Conservation (phyloP, 2,797 vertebrate species). For the Paratrypauchen microcephalus region DNA sequence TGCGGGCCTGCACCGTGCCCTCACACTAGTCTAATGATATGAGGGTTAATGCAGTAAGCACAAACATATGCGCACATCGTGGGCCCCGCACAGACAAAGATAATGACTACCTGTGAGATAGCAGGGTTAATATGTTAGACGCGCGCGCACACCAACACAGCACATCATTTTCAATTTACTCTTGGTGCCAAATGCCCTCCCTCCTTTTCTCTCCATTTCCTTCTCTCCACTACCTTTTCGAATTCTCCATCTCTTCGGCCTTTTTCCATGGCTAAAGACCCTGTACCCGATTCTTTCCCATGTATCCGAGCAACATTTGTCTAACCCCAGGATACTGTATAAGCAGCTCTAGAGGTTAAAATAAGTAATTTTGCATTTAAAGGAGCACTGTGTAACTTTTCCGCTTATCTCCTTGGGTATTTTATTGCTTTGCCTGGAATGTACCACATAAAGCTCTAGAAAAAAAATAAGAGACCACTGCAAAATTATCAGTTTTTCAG, state of each 20-base stretch:
- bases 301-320: too few relatives aligned
- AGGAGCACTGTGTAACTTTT: too few relatives aligned
- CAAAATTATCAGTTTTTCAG: too few relatives aligned
- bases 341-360: too few relatives aligned
- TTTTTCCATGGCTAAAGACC: conserved; percentile 60
- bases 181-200: conserved; percentile 70
- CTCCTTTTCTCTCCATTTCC: conserved; percentile 53
- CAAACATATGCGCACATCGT: conserved; percentile 36
- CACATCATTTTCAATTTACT: conserved; percentile 81
- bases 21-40: conserved; percentile 56
- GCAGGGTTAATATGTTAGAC: conserved; percentile 61
- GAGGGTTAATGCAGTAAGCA: conserved; percentile 62
- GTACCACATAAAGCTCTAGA: too few relatives aligned
- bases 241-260: conserved; percentile 58
- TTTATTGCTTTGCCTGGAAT: too few relatives aligned
- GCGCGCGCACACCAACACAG: conserved; percentile 47
- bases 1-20: conserved; percentile 28
- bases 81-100: conserved; percentile 50
- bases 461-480: too few relatives aligned
- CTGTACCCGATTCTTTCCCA: too few relatives aligned
- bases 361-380: too few relatives aligned
- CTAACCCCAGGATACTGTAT: too few relatives aligned
- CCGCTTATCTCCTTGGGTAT: too few relatives aligned
- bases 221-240: conserved; percentile 54
- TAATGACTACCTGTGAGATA: conserved; percentile 70